Conservation (phyloP, 2,888 invertebrate genomes). For the Eumerus sabulonum region DNA sequence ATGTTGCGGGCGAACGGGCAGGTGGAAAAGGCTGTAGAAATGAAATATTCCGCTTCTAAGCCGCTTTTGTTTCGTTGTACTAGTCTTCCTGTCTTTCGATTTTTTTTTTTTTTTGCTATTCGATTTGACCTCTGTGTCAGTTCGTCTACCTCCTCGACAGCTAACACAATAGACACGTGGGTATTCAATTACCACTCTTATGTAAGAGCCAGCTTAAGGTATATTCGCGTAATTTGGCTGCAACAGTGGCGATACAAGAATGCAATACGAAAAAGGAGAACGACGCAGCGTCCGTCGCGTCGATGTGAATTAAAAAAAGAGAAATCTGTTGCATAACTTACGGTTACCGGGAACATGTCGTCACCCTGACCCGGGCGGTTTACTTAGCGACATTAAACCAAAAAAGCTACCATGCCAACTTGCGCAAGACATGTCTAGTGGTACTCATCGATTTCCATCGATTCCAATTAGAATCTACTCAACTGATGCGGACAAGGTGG, state of each 20-base stretch:
- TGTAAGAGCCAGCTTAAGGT: conserved; percentile 50
- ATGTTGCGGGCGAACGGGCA: conserved; percentile 20
- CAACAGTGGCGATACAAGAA: conserved; percentile 5
- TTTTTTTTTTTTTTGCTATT: conserved; percentile 32
- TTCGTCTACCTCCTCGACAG: conserved; percentile 59
- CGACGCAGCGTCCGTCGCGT: background rate
- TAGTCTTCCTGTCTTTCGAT: conserved; percentile 53
- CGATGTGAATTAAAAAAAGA: too few species aligned
- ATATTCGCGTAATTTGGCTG: conserved; percentile 58
- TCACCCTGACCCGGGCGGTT: conserved; percentile 8
- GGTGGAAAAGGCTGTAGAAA: conserved; percentile 37
- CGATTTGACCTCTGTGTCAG: conserved; percentile 31
- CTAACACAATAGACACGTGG: background rate
- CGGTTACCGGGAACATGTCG: conserved; percentile 15
- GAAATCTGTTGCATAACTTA: conserved; percentile 20
- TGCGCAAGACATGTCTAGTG: background rate
- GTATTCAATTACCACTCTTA: conserved; percentile 64
- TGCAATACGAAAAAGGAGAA: conserved; percentile 10
- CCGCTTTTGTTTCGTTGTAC: conserved; percentile 36
- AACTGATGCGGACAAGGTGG: conserved; percentile 2
- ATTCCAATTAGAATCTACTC: conserved; percentile 10
- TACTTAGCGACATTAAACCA: too few species aligned
- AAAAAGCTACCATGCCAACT: background rate
- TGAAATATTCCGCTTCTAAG: conserved; percentile 39
- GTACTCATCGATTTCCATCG: conserved; percentile 30